Evolutionary conservation across 2,797 vertebrate genomes (phyloP).

Genomic region (Rhinichthys osculus): DNA sequence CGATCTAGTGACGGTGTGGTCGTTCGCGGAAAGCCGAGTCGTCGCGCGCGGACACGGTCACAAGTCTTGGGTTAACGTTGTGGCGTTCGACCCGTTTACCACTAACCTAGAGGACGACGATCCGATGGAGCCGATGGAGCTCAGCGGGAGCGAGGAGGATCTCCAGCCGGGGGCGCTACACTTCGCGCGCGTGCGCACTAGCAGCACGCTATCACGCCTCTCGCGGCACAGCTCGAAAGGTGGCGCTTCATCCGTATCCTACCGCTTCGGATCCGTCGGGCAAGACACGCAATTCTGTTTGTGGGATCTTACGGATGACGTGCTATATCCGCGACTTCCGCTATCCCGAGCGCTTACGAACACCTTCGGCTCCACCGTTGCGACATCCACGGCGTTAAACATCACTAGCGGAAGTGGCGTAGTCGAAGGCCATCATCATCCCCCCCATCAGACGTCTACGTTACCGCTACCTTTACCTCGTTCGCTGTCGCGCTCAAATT

Average conservation of each 20-base stretch:
- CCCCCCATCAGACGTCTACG: slow-evolving; percentile 72
- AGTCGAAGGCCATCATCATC: slow-evolving; percentile 82
- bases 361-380: slow-evolving; percentile 75
- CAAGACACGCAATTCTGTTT: slow-evolving; percentile 95
- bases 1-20: slow-evolving; percentile 93
- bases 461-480: slow-evolving; percentile 82
- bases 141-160: slow-evolving; percentile 79
- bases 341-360: slow-evolving; percentile 86
- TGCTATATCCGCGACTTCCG: slow-evolving; percentile 84
- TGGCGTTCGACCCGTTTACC: slow-evolving; percentile 90
- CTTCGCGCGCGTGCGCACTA: slow-evolving; percentile 82
- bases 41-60: slow-evolving; percentile 90
- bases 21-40: slow-evolving; percentile 87
- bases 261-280: slow-evolving; percentile 91
- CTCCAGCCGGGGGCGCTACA: slow-evolving; percentile 74
- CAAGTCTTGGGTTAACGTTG: slow-evolving; percentile 94
- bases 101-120: slow-evolving; percentile 85
- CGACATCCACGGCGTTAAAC: slow-evolving; percentile 71
- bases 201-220: slow-evolving; percentile 83
- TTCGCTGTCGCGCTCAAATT: slow-evolving; percentile 90
- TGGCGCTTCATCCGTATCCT: slow-evolving; percentile 79
- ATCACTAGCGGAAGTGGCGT: slow-evolving; percentile 60
- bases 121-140: slow-evolving; percentile 81
- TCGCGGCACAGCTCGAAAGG: slow-evolving; percentile 85
- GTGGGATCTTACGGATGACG: slow-evolving; percentile 92